Evolutionary conservation across 1,140 invertebrate genomes (phyloP), one percentile per base, ranked within the genome.

Genomic region (Lordiphosa clarofinis): DNA sequence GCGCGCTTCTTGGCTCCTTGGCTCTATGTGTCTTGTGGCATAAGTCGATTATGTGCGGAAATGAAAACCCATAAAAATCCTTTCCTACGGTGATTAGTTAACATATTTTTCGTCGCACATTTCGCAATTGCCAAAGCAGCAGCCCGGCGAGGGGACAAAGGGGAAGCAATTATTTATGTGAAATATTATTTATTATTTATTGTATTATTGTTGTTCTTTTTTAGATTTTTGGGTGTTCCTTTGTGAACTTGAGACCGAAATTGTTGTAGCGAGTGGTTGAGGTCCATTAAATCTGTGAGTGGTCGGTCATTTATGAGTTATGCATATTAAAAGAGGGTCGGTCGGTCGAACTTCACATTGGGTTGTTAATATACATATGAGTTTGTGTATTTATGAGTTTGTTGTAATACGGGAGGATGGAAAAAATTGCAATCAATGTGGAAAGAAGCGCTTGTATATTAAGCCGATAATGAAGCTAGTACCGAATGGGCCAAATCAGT

Each of bases 51-150:
- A 82, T 73, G 40, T 68, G 55, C 78, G 86, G 86, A 88, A 88
- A 88, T 88, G 81, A 87, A 87, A 87, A 86, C 75, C 86, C 74
- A 88, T 88, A 88, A 88, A 87, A 88, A 82, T 87, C 86, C 86
- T 88, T 88, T 88, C 79, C 79, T 84, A 79, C 73, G 86, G 73
- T 87, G 86, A 88, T 88, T 88, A 88, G 81, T 75, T 84, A 87
- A 87, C 86, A 88, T 88, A 88, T 88, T 87, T 71, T 66, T 66
- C 39, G 63, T 67, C 53, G 39, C 53, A 56, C 39, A 53, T 58
- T 28, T 69, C 50, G 36, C 59, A 62, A 35, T 33, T 33, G 43
- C 5, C n/a, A 8, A 24, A 39, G 9, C 50, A 13, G 13, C 4
- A 33, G 39, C 10, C 9, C 38, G 21, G 6, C 15, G 10, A 19